Evolutionary conservation across 2,888 invertebrate species (phyloP).

Genomic region (Scaptomyza cyrtandrae): DNA sequence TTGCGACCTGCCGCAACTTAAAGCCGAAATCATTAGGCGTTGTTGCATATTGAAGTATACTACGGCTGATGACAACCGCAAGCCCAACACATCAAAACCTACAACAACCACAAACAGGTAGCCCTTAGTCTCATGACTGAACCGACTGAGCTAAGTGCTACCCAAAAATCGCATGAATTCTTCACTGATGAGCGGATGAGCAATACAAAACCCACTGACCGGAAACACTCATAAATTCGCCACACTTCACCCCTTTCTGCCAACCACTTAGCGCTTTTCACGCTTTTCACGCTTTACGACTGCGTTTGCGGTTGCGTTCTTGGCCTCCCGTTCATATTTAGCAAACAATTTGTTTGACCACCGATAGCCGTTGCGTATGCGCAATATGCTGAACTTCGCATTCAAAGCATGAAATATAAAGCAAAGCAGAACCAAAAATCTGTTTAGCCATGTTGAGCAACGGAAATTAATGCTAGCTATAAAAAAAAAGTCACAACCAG

Average conservation of each 20-base stretch:
- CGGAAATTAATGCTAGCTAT: conserved; percentile 56
- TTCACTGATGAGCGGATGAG: conserved; percentile 33
- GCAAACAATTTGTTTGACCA: conserved; percentile 50
- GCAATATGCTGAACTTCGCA: conserved; percentile 50
- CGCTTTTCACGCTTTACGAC: conserved; percentile 72
- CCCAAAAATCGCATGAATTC: conserved; percentile 30
- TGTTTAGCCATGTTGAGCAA: conserved; percentile 56
- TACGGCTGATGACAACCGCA: conserved; percentile 5
- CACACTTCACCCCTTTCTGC: not conserved
- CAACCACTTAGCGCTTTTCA: conserved; percentile 66
- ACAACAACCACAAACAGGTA: conserved; percentile 13
- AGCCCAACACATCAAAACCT: not conserved
- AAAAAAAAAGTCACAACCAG: conserved; percentile 23
- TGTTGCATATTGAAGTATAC: conserved; percentile 31
- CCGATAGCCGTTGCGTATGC: conserved; percentile 44
- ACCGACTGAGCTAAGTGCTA: conserved; percentile 61
- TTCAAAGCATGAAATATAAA: conserved; percentile 30
- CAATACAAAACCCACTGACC: conserved; percentile 60
- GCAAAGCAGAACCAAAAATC: conserved; percentile 57
- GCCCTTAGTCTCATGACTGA: conserved; percentile 52
- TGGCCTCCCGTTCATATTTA: conserved; percentile 60
- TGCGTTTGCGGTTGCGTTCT: conserved; percentile 60
- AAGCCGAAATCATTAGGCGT: conserved; percentile 26
- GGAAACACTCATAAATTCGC: conserved; percentile 78
- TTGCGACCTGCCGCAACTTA: conserved; percentile 68